Evolutionary conservation across 2,888 invertebrate species (phyloP).

Genomic region (Plusia festucae): DNA sequence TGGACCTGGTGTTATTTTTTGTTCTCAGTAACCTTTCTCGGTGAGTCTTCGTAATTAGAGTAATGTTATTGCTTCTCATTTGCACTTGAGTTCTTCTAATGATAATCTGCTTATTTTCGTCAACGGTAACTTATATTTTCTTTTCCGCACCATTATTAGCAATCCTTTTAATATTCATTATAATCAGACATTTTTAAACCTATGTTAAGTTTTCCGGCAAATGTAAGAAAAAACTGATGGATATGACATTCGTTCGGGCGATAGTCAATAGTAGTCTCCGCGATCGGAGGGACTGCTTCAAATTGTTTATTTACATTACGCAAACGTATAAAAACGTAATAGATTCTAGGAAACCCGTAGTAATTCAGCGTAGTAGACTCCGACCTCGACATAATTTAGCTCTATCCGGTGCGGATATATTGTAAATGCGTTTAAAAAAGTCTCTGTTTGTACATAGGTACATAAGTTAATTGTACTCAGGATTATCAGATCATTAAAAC

Average conservation of each 20-base stretch:
- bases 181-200: background rate
- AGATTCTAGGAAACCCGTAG: conserved; percentile 16
- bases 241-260: too few relatives aligned
- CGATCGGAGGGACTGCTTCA: background rate
- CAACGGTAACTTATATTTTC: background rate
- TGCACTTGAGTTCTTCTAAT: background rate
- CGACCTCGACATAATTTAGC: conserved; percentile 12
- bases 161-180: background rate
- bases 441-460: background rate
- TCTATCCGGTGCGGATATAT: conserved; percentile 7
- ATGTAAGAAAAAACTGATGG: too few relatives aligned
- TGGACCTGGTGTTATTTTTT: background rate
- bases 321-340: conserved; percentile 4
- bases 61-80: background rate
- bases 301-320: background rate
- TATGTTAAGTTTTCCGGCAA: background rate
- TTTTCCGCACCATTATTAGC: background rate
- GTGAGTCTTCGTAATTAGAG: background rate
- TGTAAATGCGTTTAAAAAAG: conserved; percentile 9
- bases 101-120: background rate
- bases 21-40: background rate
- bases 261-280: background rate
- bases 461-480: background rate
- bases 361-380: conserved; percentile 8
- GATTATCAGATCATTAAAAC: background rate